Evolutionary conservation across 2,113 vertebrate species (phyloP), one percentile per base, ranked within the genome.

Genomic region (Pleuronectes platessa): DNA sequence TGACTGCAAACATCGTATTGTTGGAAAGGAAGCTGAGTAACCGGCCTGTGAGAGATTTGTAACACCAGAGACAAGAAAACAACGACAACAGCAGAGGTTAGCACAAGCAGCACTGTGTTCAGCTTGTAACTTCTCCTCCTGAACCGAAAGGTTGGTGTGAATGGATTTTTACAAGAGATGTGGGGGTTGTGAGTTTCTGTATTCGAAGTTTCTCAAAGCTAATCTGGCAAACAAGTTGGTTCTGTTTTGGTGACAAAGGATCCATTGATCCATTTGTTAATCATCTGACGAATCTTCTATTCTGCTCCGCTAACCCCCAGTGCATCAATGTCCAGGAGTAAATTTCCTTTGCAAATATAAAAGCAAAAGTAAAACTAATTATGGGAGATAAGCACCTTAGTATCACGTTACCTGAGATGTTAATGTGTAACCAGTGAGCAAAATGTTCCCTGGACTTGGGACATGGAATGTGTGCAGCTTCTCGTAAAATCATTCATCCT

Each of bases 371-470:
- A 7, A 13, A 61, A 18, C 8, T 1, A 37, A 35, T 7, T n/a
- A 53, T 20, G 15, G 27, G 26, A 23, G 24, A 8, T 13, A 1
- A 17, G 31, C 31, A 31, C 31, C 31, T 31, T 7, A 31, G 31
- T 31, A 31, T 7, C 5, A 31, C 31, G 31, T 31, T 17, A 17
- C 31, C 2, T 7, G 27, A 18, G n/a, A 63, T 60, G 83, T 81
- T 78, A 76, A 81, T 83, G 60, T 78, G 63, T 81, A 78, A 79
- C 79, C 67, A 15, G 20, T 14, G 2, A 54, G 37, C 26, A 65
- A 72, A 59, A 60, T 31, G 21, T 35, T 64, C 66, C 5, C 20
- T 21, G 62, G 71, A 54, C 58, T 67, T 75, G 71, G 55, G 37
- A 66, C 71, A 66, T 10, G 60, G 31, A 61, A 4, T 49, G 40